A percentile compares a stretch with the other conserved stretches of the same genome.
Evolutionary conservation across 2,113 vertebrate species (phyloP).

Genomic region (Phaethornis superciliosus): DNA sequence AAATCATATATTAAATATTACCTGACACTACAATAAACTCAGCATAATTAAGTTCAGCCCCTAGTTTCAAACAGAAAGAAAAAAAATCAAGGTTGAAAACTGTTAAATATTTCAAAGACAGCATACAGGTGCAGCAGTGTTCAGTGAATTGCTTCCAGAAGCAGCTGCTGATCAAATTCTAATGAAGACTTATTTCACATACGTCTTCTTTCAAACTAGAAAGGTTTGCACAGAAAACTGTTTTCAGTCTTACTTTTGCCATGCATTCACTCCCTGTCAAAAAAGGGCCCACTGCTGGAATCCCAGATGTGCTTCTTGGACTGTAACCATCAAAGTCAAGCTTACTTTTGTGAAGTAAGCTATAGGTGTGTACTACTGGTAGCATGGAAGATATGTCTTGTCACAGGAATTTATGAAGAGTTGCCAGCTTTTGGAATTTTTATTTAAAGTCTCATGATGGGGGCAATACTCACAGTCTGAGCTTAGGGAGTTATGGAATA

Average conservation of each 20-base stretch:
- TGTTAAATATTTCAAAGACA: slow-evolving; percentile 16
- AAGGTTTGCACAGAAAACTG: not conserved
- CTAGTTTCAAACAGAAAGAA: not conserved
- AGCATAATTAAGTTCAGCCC: not conserved
- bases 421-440: not conserved
- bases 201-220: not conserved
- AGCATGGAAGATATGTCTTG: not conserved
- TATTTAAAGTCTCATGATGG: not conserved
- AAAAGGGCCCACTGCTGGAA: not conserved
- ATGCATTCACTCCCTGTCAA: not conserved
- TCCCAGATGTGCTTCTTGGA: not conserved
- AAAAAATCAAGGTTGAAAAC: not conserved
- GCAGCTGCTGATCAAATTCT: not conserved
- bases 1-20: not conserved
- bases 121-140: not conserved
- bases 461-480: not conserved
- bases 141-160: not conserved
- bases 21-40: not conserved
- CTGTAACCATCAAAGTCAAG: not conserved
- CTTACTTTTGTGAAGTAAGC: not conserved
- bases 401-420: not conserved
- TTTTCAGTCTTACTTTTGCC: not conserved
- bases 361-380: not conserved
- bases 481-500: not conserved
- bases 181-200: not conserved